Conservation (phyloP, 2,113 vertebrate species). For the Carassius carassius region DNA sequence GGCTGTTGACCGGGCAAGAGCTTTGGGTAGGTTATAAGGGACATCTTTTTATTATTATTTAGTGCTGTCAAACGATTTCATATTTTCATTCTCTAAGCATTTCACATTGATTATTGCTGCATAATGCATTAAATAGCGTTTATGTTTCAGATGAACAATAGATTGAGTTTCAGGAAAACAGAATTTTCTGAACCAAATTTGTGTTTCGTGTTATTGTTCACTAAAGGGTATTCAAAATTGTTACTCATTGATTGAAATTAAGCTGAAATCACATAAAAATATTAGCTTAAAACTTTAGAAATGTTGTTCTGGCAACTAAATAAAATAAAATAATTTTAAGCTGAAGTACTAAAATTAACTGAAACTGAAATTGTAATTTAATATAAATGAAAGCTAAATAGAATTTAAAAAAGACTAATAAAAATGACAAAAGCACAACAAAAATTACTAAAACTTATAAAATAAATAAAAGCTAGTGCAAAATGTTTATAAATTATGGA, state of each 20-base stretch:
- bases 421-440: not conserved
- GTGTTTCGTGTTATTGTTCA: not conserved
- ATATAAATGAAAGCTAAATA: not conserved
- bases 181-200: not conserved
- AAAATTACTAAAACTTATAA: not conserved
- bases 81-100: not conserved
- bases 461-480: no score
- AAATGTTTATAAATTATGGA: no score
- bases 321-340: not conserved
- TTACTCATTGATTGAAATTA: not conserved
- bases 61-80: not conserved
- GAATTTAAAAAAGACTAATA: not conserved
- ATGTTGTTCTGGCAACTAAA: not conserved
- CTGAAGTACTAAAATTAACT: not conserved
- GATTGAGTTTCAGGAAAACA: not conserved
- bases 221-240: not conserved
- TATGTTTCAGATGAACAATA: not conserved
- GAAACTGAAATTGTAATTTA: not conserved
- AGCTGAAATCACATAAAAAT: not conserved
- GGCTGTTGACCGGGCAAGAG: conserved; percentile 85
- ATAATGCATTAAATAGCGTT: not conserved
- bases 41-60: not conserved
- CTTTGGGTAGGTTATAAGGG: conserved; percentile 78
- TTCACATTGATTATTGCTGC: not conserved
- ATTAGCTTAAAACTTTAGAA: not conserved